A percentile compares a stretch with the other conserved stretches of the same genome.
Conservation (phyloP, 2,797 vertebrate species). For the Lemur catta region DNA sequence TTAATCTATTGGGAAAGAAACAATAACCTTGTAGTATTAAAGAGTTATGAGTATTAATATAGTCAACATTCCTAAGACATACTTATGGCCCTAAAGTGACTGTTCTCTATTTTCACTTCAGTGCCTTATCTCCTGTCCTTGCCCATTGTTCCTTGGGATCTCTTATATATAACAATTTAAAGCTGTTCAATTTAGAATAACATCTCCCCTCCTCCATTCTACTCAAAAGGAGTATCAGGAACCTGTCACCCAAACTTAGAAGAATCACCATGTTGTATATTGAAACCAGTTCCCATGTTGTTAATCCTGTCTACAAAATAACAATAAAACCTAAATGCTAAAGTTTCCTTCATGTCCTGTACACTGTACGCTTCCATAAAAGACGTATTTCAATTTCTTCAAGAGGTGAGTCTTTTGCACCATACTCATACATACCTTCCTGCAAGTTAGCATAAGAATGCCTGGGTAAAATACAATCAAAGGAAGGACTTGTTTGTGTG, state of each 20-base stretch:
- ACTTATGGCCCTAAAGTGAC: not conserved
- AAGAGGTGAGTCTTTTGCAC: not conserved
- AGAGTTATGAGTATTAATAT: not conserved
- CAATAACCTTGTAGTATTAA: not conserved
- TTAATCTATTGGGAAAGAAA: not conserved
- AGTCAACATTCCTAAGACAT: conserved; percentile 2
- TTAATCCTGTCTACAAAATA: conserved; percentile 21
- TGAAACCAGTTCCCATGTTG: conserved; percentile 2
- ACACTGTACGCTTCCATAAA: not conserved
- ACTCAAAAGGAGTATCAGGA: not conserved
- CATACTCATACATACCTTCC: not conserved
- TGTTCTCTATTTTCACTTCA: not conserved
- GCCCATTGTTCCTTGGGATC: not conserved
- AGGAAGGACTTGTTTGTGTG: not conserved
- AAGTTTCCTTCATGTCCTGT: not conserved
- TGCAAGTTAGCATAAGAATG: not conserved
- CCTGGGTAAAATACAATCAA: not conserved
- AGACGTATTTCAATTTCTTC: not conserved
- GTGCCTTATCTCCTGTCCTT: conserved; percentile 46
- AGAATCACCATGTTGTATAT: not conserved
- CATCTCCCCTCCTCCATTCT: not conserved
- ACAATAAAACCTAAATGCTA: not conserved
- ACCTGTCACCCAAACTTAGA: not conserved
- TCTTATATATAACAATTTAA: not conserved
- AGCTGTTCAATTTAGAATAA: not conserved